These are phyloP conservation scores for Semnornis frantzii DNA, from an alignment of 2,113 vertebrate genomes.

Conservation along the genomic window DNA sequence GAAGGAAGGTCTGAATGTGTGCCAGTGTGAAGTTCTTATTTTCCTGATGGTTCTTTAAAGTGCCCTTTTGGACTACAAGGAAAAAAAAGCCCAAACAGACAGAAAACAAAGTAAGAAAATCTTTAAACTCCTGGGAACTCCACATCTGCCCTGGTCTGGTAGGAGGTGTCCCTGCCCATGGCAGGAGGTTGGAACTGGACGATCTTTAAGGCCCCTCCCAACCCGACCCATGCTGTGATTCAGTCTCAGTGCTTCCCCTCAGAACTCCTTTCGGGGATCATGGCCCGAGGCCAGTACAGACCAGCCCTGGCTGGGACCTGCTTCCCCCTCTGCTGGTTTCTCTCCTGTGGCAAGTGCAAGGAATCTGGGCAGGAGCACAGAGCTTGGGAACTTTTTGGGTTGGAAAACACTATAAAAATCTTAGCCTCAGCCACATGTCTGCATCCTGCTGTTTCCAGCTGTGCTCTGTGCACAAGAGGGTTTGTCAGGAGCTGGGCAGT, in stretches of 20 bases:
- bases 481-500: background rate
- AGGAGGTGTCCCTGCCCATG: no score
- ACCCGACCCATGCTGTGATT: no score
- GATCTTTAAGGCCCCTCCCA: no score
- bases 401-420: background rate
- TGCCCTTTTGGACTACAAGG: background rate
- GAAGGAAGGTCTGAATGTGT: background rate
- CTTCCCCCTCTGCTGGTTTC: background rate
- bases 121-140: background rate
- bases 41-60: background rate
- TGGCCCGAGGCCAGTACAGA: background rate
- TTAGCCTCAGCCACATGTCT: background rate
- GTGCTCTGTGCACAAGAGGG: background rate
- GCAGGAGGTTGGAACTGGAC: no score
- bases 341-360: background rate
- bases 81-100: background rate
- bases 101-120: background rate
- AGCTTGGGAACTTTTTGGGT: background rate
- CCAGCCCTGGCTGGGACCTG: background rate
- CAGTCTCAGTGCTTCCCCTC: background rate
- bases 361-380: background rate
- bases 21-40: fast-evolving
- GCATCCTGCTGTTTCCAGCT: background rate
- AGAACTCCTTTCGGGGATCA: background rate
- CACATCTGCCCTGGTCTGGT: background rate